Percentiles rank a stretch among this genome's conserved stretches.
Evolutionary conservation across 2,113 vertebrate genomes (phyloP).

Genomic region (Gnathonemus echidnorhynchus): DNA sequence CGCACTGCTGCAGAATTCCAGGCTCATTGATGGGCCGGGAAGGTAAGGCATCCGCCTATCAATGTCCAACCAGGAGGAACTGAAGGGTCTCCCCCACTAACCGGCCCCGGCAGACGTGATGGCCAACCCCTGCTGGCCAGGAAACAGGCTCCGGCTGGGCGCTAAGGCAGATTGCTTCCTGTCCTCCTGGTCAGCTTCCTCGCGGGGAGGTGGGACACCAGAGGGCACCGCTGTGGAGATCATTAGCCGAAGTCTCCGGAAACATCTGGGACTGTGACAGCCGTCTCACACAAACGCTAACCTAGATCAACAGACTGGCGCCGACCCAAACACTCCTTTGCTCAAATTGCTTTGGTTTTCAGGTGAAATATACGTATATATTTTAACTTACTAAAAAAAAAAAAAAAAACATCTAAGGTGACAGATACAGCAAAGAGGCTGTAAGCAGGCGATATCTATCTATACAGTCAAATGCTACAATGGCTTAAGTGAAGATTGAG

Average conservation of each 20-base stretch:
- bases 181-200: background rate
- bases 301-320: background rate
- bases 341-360: background rate
- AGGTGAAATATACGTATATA: background rate
- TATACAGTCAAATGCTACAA: background rate
- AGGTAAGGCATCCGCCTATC: background rate
- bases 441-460: background rate
- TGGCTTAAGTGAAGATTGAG: background rate
- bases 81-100: background rate
- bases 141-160: background rate
- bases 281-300: background rate
- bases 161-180: conserved; percentile 4
- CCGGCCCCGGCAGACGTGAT: background rate
- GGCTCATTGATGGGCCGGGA: too few relatives aligned
- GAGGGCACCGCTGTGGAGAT: background rate
- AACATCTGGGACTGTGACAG: background rate
- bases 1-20: too few relatives aligned
- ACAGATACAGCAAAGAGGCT: background rate
- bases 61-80: background rate
- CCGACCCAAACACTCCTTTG: background rate
- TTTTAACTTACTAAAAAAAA: background rate
- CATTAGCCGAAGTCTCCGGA: background rate
- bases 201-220: background rate
- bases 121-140: background rate
- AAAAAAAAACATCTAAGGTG: background rate